Evolutionary conservation across 2,113 vertebrate species (phyloP).

Genomic region (Marcusenius ussheri): DNA sequence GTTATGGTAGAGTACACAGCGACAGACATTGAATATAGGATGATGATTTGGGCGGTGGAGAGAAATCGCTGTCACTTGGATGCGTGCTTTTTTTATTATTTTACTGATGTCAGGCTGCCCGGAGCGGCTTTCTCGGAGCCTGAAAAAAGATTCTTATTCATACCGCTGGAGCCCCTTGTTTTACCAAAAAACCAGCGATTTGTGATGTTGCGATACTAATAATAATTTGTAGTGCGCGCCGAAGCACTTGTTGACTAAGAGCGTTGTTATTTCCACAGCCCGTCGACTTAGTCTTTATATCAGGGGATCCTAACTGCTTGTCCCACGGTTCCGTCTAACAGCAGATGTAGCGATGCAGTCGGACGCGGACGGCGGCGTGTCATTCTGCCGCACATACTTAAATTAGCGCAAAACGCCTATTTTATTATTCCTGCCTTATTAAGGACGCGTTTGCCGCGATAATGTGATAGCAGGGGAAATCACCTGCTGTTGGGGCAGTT

Average conservation of each 20-base stretch:
- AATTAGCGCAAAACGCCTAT: constrained; percentile 8
- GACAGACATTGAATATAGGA: constrained; percentile 16
- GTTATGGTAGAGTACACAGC: constrained; percentile 12
- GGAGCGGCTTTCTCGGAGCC: constrained; percentile 4
- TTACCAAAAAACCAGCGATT: not conserved
- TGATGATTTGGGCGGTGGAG: constrained; percentile 8
- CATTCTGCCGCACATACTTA: not conserved
- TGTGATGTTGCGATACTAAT: not conserved
- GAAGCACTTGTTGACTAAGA: constrained; percentile 6
- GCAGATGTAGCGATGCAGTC: not conserved
- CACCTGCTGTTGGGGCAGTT: not conserved
- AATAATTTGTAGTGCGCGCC: not conserved
- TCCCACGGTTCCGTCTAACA: not conserved
- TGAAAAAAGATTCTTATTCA: constrained; percentile 16
- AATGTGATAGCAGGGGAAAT: not conserved
- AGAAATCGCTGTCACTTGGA: constrained; percentile 16
- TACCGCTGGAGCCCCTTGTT: not conserved
- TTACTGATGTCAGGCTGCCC: constrained; percentile 6
- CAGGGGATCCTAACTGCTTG: not conserved
- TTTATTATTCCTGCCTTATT: not conserved
- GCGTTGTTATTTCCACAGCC: not conserved
- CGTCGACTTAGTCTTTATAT: not conserved
- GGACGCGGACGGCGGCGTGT: not conserved
- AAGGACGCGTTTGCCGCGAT: not conserved
- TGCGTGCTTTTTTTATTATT: constrained; percentile 6